phyloP scores from a whole-genome alignment of 2,797 vertebrate genomes.

The Huso huso region DNA sequence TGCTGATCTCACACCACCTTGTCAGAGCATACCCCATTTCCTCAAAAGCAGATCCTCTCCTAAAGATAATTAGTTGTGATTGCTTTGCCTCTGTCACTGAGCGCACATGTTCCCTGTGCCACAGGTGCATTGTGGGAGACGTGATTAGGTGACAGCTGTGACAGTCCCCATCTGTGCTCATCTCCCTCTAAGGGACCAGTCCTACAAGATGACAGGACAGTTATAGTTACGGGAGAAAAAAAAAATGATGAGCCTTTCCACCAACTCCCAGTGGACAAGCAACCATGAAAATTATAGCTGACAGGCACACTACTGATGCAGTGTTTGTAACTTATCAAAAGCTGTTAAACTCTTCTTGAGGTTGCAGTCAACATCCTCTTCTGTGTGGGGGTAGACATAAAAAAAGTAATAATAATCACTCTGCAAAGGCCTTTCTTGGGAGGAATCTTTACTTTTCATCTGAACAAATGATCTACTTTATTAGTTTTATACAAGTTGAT shows the following conservation, averaged over 20 bases:
- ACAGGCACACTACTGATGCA: constrained; percentile 27
- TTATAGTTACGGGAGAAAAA: constrained; percentile 25
- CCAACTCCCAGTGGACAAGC: constrained; percentile 39
- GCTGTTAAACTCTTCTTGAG: constrained; percentile 1
- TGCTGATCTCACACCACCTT: too few species aligned
- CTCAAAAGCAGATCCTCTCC: constrained; percentile 31
- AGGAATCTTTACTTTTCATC: not conserved
- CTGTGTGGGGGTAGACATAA: constrained; percentile 1
- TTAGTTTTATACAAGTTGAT: not conserved
- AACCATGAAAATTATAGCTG: constrained; percentile 37
- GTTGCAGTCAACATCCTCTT: constrained; percentile 4
- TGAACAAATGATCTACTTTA: not conserved
- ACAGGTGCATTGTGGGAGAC: constrained; percentile 69
- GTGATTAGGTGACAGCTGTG: constrained; percentile 55
- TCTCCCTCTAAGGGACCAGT: constrained; percentile 40
- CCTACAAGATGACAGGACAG: constrained; percentile 45
- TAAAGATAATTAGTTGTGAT: constrained; percentile 65
- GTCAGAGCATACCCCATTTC: too few species aligned
- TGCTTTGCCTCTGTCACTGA: constrained; percentile 49
- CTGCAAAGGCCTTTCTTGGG: not conserved
- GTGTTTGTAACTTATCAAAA: constrained; percentile 32
- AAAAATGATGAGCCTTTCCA: constrained; percentile 22
- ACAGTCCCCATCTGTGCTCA: constrained; percentile 64
- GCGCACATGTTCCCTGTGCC: constrained; percentile 64
- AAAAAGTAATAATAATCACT: not conserved